Percentiles rank a stretch among this genome's conserved stretches.
Conservation (phyloP, 2,888 invertebrate genomes). For the Mythimna loreyi region DNA sequence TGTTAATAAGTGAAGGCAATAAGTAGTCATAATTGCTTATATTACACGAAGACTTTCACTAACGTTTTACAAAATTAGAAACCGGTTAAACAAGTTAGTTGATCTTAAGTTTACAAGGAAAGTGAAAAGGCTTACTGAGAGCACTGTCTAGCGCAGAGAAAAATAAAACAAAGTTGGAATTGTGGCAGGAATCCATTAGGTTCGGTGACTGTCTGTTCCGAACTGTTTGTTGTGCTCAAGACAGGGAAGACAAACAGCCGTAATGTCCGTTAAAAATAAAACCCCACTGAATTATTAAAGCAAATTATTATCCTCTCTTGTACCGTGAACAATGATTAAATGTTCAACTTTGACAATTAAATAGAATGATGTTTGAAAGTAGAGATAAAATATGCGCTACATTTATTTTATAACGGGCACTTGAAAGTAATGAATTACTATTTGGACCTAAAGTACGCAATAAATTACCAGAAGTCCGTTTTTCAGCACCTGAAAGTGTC, state of each 20-base stretch:
- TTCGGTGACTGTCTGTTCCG: conserved; percentile 46
- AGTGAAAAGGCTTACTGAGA: conserved; percentile 31
- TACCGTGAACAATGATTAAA: conserved; percentile 54
- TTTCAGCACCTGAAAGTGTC: conserved; percentile 12
- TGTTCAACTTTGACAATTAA: conserved; percentile 56
- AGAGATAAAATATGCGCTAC: conserved; percentile 46
- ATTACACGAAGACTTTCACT: conserved; percentile 30
- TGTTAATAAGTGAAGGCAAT: conserved; percentile 25
- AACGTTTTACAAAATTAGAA: conserved; percentile 14
- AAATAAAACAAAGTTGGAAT: conserved; percentile 54
- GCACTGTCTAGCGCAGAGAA: conserved; percentile 26
- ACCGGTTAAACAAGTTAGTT: conserved; percentile 27
- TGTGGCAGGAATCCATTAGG: conserved; percentile 64
- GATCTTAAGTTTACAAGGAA: conserved; percentile 28
- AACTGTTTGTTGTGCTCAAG: conserved; percentile 38
- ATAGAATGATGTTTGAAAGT: conserved; percentile 42
- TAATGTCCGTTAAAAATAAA: conserved; percentile 62
- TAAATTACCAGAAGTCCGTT: conserved; percentile 12
- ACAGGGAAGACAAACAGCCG: conserved; percentile 58
- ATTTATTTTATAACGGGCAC: conserved; percentile 43
- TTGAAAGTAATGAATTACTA: conserved; percentile 28
- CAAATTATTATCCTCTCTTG: conserved; percentile 45
- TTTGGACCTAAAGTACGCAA: conserved; percentile 19
- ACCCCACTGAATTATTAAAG: conserved; percentile 40
- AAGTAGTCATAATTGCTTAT: conserved; percentile 44